Conservation (phyloP, 2,888 invertebrate species). For the Scaptomyza reducta region DNA sequence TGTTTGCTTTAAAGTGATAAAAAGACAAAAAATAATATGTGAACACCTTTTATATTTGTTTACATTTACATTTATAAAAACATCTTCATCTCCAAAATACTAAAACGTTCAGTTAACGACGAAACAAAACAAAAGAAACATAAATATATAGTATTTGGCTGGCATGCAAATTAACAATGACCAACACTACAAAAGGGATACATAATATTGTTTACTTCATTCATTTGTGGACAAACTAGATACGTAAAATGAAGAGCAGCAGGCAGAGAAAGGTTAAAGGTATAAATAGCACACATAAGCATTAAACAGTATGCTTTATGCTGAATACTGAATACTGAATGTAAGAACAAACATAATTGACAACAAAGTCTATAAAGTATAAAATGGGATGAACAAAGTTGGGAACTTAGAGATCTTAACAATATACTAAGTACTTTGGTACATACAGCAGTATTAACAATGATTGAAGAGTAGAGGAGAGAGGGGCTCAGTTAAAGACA, state of each 20-base stretch:
- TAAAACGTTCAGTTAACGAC: background rate
- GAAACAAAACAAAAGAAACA: background rate
- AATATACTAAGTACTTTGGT: constrained; percentile 17
- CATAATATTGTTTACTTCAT: background rate
- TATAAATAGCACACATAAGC: background rate
- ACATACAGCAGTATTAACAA: constrained; percentile 20
- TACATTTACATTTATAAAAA: too few species aligned
- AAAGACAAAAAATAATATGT: too few species aligned
- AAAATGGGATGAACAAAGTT: constrained; percentile 6
- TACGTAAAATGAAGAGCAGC: background rate
- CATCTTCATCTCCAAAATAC: background rate
- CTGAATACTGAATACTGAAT: background rate
- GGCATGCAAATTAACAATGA: background rate
- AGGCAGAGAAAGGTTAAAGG: constrained; percentile 7
- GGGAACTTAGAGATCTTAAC: background rate
- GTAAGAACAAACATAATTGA: constrained; percentile 1
- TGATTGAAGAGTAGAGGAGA: background rate
- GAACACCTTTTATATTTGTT: too few species aligned
- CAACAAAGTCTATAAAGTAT: constrained; percentile 9
- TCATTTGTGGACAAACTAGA: background rate
- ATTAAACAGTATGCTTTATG: too few species aligned
- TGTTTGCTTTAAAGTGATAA: too few species aligned
- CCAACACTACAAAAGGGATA: background rate
- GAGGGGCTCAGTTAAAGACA: constrained; percentile 31
- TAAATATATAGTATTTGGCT: background rate